phyloP scores from a whole-genome alignment of 2,888 invertebrate species.

The Amaurobius ferox region DNA sequence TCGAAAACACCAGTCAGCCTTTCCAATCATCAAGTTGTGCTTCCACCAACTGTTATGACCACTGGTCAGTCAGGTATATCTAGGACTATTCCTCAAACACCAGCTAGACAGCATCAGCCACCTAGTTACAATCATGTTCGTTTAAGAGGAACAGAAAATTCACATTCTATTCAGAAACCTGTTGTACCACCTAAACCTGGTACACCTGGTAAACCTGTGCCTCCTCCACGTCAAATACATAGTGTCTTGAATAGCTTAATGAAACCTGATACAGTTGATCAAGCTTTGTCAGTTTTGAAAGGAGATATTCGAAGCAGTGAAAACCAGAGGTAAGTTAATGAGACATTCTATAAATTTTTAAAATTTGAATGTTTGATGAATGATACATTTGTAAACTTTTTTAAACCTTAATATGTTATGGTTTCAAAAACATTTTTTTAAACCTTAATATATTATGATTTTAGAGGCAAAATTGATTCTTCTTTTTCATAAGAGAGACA shows the following conservation, averaged over 20 bases:
- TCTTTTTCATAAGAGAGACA: no score
- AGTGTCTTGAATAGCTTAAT: conserved; percentile 25
- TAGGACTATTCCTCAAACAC: conserved; percentile 62
- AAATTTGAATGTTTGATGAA: no score
- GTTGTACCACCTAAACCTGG: conserved; percentile 80
- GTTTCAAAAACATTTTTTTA: no score
- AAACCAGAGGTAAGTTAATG: conserved; percentile 49
- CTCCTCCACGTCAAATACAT: conserved; percentile 80
- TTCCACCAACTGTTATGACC: conserved; percentile 63
- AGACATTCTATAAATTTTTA: no score
- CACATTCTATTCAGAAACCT: conserved; percentile 85
- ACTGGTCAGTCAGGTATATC: conserved; percentile 43
- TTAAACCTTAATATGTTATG: no score
- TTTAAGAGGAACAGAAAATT: conserved; percentile 41
- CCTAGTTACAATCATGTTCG: conserved; percentile 59
- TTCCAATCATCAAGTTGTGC: conserved; percentile 49
- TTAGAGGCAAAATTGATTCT: no score
- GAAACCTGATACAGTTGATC: conserved; percentile 64
- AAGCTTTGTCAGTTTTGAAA: conserved; percentile 65
- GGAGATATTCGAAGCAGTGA: conserved; percentile 49
- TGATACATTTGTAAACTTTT: no score
- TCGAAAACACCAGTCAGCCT: conserved; percentile 54
- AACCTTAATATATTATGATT: no score
- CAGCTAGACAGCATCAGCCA: conserved; percentile 56
- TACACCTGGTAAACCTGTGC: conserved; percentile 78